Evolutionary conservation across 2,888 invertebrate species (phyloP).

Genomic region (Pachymerium ferrugineum): DNA sequence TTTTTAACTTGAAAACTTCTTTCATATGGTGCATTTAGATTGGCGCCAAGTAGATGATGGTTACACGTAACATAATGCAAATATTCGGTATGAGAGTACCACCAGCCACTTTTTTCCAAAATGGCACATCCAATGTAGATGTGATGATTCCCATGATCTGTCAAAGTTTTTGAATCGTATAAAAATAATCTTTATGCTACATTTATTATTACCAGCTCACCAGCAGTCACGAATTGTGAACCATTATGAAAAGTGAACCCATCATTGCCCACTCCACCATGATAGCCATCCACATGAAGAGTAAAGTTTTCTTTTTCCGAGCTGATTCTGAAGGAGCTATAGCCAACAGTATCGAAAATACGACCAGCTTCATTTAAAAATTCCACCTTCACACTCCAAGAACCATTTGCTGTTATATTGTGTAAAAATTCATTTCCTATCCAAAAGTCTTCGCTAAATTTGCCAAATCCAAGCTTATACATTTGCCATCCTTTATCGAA

Average conservation of each 20-base stretch:
- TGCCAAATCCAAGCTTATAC: neutral
- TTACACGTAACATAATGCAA: neutral
- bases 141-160: neutral
- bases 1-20: neutral
- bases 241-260: neutral
- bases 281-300: neutral
- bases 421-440: neutral
- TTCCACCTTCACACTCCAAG: neutral
- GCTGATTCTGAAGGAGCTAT: neutral
- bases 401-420: neutral
- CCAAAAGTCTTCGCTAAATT: neutral
- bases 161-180: neutral
- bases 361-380: neutral
- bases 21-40: neutral
- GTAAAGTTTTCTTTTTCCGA: neutral
- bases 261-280: neutral
- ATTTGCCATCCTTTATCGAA: neutral
- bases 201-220: neutral
- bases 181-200: neutral
- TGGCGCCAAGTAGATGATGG: slow-evolving; percentile 17
- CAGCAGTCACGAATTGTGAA: neutral
- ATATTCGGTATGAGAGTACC: neutral
- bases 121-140: neutral
- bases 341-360: neutral
- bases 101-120: slow-evolving; percentile 23